Base-by-base conservation (phyloP, 2,797 vertebrate genomes). In the Hoplostethus mediterraneus region DNA sequence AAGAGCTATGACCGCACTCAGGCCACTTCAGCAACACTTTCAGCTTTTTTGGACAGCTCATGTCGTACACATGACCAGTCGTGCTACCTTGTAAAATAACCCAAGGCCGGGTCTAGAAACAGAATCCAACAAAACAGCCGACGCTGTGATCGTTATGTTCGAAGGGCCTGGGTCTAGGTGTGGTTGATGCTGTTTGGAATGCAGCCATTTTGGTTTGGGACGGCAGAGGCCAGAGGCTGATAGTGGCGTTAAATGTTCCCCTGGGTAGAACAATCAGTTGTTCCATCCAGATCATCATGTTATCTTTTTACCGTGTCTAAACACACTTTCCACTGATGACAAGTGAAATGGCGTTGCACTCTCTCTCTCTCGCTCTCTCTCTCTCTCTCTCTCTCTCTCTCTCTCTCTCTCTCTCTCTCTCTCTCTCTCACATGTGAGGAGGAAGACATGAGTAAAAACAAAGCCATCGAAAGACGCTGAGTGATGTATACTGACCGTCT, bases 371-470 rank as follows among this genome's bases (percentile, higher is more conserved):
- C 9, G 2, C 11, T 30, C 25, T 5, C 52, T 28, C 52, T 30
- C 11, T 54, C 52, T 30, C 52, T 30, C 12, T 55, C 25, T 16
- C 30, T 31, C 28, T 7, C 53, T 21, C 53, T 30, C 25, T 6
- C 51, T 28, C 51, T 30, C 51, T 53, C 51, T 30, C 51, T 12
- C 52, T 16, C 25, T 6, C 52, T 31, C 52, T 6, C 52, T 17
- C 53, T 17, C 53, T 14, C 53, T 14, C 53, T 14, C 53, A 31
- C 53, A 55, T 10, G 44, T 67, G 65, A 4, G 38, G 30, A 42
- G 55, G 66, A 42, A 38, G 55, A 36, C 55, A 51, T 58, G 55
- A n/a, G 28, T 28, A 45, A 28, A 49, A 45, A 57, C 53, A 67
- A 56, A 36, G 42, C 28, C 42, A 33, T 57, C 14, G 13, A 47